Evolutionary conservation across 2,113 vertebrate species (phyloP).

Genomic region (Morone chrysops): DNA sequence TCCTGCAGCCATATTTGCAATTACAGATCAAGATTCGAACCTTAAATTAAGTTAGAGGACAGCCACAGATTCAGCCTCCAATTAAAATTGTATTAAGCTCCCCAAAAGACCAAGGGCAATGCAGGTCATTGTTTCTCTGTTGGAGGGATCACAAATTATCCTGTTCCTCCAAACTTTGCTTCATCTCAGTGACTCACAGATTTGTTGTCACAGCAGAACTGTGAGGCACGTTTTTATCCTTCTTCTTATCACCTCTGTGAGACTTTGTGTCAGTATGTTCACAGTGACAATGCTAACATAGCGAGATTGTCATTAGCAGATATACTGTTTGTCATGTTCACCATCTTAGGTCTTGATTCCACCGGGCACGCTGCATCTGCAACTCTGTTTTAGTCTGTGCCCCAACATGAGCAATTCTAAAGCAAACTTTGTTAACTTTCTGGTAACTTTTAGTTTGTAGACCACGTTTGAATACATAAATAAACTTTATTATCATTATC

Average conservation of each 20-base stretch:
- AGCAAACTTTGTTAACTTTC: too few relatives aligned
- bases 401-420: too few relatives aligned
- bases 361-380: too few relatives aligned
- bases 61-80: not conserved
- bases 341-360: too few relatives aligned
- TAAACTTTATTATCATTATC: too few relatives aligned
- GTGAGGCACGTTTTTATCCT: not conserved
- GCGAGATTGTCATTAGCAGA: too few relatives aligned
- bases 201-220: not conserved
- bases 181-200: not conserved
- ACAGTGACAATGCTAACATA: too few relatives aligned
- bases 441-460: too few relatives aligned
- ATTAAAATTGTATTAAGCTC: not conserved
- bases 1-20: conserved; percentile 5
- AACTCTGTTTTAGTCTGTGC: too few relatives aligned
- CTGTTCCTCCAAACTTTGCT: not conserved
- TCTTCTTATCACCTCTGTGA: not conserved
- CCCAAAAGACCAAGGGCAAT: not conserved
- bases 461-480: too few relatives aligned
- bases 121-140: not conserved
- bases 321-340: too few relatives aligned
- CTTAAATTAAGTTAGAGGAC: not conserved
- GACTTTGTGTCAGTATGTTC: too few relatives aligned
- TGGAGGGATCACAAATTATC: not conserved
- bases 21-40: conserved; percentile 6